A percentile compares a stretch with the other conserved stretches of the same genome.
These are phyloP conservation scores for Corydoras sp. DNA, from an alignment of 2,113 vertebrate genomes.

Conservation along the genomic window DNA sequence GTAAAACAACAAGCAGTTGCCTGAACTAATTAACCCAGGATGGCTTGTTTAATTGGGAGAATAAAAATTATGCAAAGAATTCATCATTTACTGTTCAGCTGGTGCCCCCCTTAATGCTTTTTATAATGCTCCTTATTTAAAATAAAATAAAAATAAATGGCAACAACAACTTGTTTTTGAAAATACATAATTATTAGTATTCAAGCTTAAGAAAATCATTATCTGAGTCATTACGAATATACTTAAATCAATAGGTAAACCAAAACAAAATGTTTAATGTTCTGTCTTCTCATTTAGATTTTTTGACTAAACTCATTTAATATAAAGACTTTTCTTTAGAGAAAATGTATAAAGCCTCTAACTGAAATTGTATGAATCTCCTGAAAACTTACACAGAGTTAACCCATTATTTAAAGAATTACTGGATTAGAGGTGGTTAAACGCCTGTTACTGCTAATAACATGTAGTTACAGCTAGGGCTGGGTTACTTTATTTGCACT, in stretches of 20 bases:
- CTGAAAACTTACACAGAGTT: not conserved
- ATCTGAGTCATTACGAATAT: slow-evolving; percentile 10
- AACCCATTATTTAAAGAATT: not conserved
- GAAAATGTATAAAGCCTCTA: not conserved
- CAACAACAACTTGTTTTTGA: slow-evolving; percentile 1
- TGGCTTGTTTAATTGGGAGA: slow-evolving; percentile 31
- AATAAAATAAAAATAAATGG: slow-evolving; percentile 25
- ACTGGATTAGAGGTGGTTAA: not conserved
- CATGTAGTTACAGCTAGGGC: slow-evolving; percentile 18
- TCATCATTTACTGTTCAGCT: not conserved
- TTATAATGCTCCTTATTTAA: slow-evolving; percentile 9
- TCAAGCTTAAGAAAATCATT: slow-evolving; percentile 27
- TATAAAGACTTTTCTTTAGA: not conserved
- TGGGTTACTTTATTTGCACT: slow-evolving; percentile 13
- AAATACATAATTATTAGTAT: slow-evolving; percentile 27
- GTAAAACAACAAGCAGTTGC: slow-evolving; percentile 41
- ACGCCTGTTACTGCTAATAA: slow-evolving; percentile 21
- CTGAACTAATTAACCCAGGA: slow-evolving; percentile 41
- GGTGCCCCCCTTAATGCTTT: slow-evolving; percentile 1
- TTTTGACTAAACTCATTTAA: too few relatives aligned
- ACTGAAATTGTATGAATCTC: not conserved
- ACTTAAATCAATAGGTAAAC: too few relatives aligned
- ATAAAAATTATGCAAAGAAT: slow-evolving; percentile 25
- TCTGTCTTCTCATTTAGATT: too few relatives aligned
- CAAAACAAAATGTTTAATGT: too few relatives aligned